Evolutionary conservation across 2,888 invertebrate species (phyloP), one percentile per base, ranked within the genome.

Genomic region (Parasteatoda lunata): DNA sequence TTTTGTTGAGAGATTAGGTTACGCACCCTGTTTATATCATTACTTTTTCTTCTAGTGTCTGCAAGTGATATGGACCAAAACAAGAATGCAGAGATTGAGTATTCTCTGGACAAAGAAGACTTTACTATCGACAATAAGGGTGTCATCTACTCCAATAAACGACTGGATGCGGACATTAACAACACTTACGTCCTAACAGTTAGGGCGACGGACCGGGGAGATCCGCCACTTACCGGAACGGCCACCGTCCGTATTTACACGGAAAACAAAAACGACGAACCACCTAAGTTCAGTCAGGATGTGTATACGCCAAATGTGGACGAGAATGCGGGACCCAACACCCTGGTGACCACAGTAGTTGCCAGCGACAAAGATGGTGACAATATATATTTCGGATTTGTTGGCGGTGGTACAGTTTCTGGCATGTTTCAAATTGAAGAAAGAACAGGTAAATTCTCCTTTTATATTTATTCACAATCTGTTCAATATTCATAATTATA

Each of bases 351-450:
- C 7, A 98, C 98, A 0, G 97, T 98, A 0, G 98, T 98, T 3
- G 98, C 98, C 0, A 97, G 97, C 6, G 98, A 98, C 92, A 98
- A 98, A 92, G 98, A 98, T 92, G 98, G 98, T 9, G 98, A 98
- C 92, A 97, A 97, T 92, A 97, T 98, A 5, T 94, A 97, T 80
- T 98, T 97, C 91, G 96, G 96, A 73, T 93, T 93, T 90, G 97
- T 97, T 72, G 97, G 97, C 11, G 97, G 97, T 51, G 96, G 96
- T 86, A 97, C 96, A 0, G 90, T 91, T 52, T 97, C 97, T 0
- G 97, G 97, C 0, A 97, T 97, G 91, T 98, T 97, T 92, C 97
- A 97, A 30, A 98, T 97, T 89, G 97, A 98, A 93, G 97, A 97
- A 92, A 97, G 97, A 89, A 98, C 97, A 72, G 97, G 91, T 89